Evolutionary conservation across 2,888 invertebrate genomes (phyloP), one percentile per base, ranked within the genome.

Genomic region (Machimus rusticus): DNA sequence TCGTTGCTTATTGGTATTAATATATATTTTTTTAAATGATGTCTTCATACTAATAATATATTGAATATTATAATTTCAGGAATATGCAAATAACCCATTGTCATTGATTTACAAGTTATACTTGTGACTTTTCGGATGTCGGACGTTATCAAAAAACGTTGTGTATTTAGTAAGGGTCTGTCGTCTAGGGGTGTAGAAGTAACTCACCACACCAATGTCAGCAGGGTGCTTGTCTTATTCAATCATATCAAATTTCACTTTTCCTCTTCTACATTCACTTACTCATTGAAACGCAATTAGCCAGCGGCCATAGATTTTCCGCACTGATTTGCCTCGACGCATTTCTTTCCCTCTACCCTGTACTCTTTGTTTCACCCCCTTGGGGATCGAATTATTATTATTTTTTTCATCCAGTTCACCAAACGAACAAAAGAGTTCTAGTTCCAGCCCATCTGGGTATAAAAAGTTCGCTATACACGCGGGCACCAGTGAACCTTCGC

Each of bases 211-310:
- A 66, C 19, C 28, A 66, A 23, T 23, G 23, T 9, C 66, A 28
- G 66, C 66, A 57, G 43, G 78, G 14, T 43, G 39, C 23, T 78
- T 43, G 23, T 37, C 78, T 78, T 39, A 78, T 23, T 78, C 55
- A 81, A 57, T 57, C n/a, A 82, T 82, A 82, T 82, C 82, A 66
- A 82, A 82, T 82, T 82, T 82, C 82, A 82, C 57, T 55, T 77
- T 74, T 39, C 81, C 81, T 84, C 74, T 51, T n/a, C n/a, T n/a
- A 55, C 76, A 88, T 85, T 88, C 87, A 77, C 85, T 78, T 57
- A 55, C 86, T 88, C 55, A 88, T 89, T 89, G 89, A 89, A 89
- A 89, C 88, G 85, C 87, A 89, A 89, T 89, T 89, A 89, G 89
- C 89, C 88, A 74, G 85, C 88, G 88, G 89, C 23, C 57, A 88